Percentiles rank a stretch among this genome's conserved stretches.
These are phyloP conservation scores for Cephus pygmeus DNA, from an alignment of 2,888 invertebrate genomes.

Conservation along the genomic window DNA sequence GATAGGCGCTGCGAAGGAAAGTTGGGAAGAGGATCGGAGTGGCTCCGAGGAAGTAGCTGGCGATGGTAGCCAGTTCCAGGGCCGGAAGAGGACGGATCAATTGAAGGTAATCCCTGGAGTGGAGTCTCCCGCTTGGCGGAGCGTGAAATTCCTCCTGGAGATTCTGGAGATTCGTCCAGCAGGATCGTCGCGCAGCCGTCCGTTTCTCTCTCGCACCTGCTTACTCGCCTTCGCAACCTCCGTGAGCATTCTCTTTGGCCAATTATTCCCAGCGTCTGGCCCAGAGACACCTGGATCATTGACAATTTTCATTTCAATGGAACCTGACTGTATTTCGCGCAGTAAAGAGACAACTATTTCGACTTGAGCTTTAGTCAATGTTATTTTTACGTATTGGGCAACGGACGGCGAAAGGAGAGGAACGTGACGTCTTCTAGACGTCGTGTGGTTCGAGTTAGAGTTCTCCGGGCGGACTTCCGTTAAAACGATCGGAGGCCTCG, in stretches of 20 bases:
- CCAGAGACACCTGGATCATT: not conserved
- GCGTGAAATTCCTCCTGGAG: constrained; percentile 60
- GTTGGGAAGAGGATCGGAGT: not conserved
- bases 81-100: constrained; percentile 55
- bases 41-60: not conserved
- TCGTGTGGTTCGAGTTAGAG: constrained; percentile 49
- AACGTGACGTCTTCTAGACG: constrained; percentile 27
- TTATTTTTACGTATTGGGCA: too few species aligned
- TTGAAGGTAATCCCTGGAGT: constrained; percentile 63
- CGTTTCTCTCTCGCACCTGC: too few species aligned
- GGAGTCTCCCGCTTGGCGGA: constrained; percentile 59
- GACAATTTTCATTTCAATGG: constrained; percentile 26
- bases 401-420: too few species aligned
- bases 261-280: not conserved
- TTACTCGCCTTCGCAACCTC: too few species aligned
- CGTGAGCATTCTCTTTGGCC: not conserved
- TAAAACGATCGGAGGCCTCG: constrained; percentile 36
- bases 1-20: too few species aligned
- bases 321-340: constrained; percentile 31
- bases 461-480: constrained; percentile 52
- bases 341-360: constrained; percentile 9
- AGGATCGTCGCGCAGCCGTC: too few species aligned
- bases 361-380: too few species aligned
- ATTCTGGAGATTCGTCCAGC: constrained; percentile 28
- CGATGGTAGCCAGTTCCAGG: constrained; percentile 3